phyloP scores from a whole-genome alignment of 2,888 invertebrate genomes.

The Xestia sexstrigata region DNA sequence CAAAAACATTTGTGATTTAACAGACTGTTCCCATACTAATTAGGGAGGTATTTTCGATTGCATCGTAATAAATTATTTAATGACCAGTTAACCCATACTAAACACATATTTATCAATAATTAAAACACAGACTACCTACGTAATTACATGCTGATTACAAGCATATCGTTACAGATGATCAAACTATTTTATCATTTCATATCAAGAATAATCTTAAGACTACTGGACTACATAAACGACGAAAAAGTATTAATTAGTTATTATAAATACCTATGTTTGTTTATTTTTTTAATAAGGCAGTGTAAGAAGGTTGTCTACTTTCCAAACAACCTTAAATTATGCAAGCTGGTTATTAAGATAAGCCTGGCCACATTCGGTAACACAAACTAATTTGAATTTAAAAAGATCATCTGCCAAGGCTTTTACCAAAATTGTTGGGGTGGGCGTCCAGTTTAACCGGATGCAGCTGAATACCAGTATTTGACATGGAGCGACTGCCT shows the following conservation, averaged over 20 bases:
- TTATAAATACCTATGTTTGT: no score
- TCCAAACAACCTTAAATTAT: no score
- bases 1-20: background rate
- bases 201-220: background rate
- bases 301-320: no score
- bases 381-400: no score
- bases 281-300: background rate
- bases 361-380: no score
- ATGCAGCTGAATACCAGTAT: no score
- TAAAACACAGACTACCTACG: constrained; percentile 1
- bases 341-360: no score
- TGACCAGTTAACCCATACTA: background rate
- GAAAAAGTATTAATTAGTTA: background rate
- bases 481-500: no score
- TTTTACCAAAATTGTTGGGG: no score
- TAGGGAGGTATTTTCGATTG: background rate
- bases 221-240: background rate
- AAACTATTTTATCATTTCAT: constrained; percentile 1
- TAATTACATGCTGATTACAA: constrained; percentile 30
- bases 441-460: no score
- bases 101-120: constrained; percentile 20
- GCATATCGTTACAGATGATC: constrained; percentile 15
- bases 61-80: background rate
- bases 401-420: no score
- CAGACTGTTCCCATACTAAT: background rate